Conservation (phyloP, 2,113 vertebrate species). For the Pteruthius melanotis region DNA sequence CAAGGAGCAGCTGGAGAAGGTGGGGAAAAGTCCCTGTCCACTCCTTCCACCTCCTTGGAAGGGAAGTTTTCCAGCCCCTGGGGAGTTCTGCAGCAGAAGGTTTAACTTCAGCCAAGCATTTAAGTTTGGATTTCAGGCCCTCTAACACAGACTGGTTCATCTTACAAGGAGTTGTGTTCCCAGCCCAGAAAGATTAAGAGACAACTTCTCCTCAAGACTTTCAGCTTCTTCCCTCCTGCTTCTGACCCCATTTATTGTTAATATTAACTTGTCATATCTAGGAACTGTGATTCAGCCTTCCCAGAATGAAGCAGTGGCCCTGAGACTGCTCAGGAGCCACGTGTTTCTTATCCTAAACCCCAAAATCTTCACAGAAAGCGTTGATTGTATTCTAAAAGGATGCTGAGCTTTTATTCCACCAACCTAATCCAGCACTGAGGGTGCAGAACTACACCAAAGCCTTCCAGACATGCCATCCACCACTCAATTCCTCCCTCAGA, state of each 20-base stretch:
- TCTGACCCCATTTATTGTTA: neutral
- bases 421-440: neutral
- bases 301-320: neutral
- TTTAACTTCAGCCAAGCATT: neutral
- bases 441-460: neutral
- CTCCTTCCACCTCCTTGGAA: neutral
- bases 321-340: neutral
- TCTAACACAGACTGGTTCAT: neutral
- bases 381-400: neutral
- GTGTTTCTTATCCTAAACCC: fast-evolving
- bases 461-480: fast-evolving
- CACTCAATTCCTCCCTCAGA: neutral
- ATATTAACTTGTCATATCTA: neutral
- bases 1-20: neutral
- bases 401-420: neutral
- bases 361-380: neutral
- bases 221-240: neutral
- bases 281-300: neutral
- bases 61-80: neutral
- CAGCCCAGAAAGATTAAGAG: neutral
- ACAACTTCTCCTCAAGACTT: neutral
- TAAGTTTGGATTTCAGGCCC: neutral
- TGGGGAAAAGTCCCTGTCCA: neutral
- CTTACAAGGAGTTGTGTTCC: neutral
- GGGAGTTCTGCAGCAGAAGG: neutral